Conservation (phyloP, 2,888 invertebrate species). For the Incurvaria masculella region DNA sequence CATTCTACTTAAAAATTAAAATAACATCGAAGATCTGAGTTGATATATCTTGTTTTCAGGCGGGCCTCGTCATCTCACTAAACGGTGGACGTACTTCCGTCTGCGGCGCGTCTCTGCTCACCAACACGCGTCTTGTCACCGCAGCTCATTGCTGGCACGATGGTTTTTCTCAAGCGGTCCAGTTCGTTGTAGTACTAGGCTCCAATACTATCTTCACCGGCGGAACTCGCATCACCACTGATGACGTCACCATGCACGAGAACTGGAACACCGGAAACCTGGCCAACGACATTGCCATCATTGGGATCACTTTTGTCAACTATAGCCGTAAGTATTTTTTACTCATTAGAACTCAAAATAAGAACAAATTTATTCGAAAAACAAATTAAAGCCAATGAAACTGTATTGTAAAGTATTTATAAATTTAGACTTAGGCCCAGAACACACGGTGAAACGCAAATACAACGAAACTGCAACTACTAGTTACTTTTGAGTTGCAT, state of each 20-base stretch:
- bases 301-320: slow-evolving; percentile 17
- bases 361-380: no score
- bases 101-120: slow-evolving; percentile 19
- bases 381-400: no score
- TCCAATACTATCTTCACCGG: slow-evolving; percentile 7
- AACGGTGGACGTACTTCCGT: slow-evolving; percentile 14
- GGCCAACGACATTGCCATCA: slow-evolving; percentile 23
- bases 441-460: no score
- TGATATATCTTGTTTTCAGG: no score
- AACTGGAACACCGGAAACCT: slow-evolving; percentile 4
- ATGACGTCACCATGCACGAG: slow-evolving; percentile 1
- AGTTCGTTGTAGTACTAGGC: slow-evolving; percentile 7
- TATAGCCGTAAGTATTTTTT: no score
- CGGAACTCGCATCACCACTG: slow-evolving; percentile 6
- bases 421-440: no score
- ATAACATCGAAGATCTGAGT: no score
- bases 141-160: slow-evolving; percentile 22
- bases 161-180: slow-evolving; percentile 10
- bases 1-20: no score
- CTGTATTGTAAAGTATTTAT: no score
- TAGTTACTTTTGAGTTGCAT: no score
- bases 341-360: no score
- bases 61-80: slow-evolving; percentile 18
- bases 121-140: slow-evolving; percentile 17
- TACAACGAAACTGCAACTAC: no score